Evolutionary conservation across 2,113 vertebrate species (phyloP), one percentile per base, ranked within the genome.

Genomic region (Orcinus orca): DNA sequence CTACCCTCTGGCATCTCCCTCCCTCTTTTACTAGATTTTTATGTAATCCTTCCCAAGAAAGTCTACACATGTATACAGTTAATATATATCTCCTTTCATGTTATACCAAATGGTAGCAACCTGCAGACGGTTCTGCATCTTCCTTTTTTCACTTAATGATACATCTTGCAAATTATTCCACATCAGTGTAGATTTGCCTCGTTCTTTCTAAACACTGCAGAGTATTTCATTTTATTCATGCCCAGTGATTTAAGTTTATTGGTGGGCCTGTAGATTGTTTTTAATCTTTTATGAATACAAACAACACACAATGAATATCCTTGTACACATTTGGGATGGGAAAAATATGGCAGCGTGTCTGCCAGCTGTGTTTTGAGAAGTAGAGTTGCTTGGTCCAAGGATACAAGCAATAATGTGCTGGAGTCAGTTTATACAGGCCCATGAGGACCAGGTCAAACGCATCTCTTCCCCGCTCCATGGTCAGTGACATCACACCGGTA

Each of bases 221-320:
- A 70, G 8, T 5, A 44, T 74, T 93, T 93, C 73, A 82, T 93
- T 85, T 83, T 65, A 63, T 41, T 38, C 20, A 33, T 41, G 26
- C 4, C 13, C 25, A 67, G 26, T 79, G 88, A 77, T 91, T 92
- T 79, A 89, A 87, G 31, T 20, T 88, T 55, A 65, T 14, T 67
- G 36, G 60, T 94, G 36, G 31, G 33, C 33, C 29, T 36, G 8
- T 58, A 85, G 70, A 81, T 93, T 67, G 36, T 80, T 91, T 90
- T 83, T n/a, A 65, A 90, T 90, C 41, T 81, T 90, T 94, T 70
- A 65, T 81, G 91, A 95, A 83, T 65, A 84, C 26, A 89, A 79
- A 89, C 26, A 47, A 60, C 23, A 41, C 58, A 4, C 41, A 53
- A 0, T 26, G 81, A 80, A 60, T 44, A 88, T 62, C 18, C 38